Base-by-base conservation (phyloP, 2,888 invertebrate species). In the Synanthedon myopaeformis region DNA sequence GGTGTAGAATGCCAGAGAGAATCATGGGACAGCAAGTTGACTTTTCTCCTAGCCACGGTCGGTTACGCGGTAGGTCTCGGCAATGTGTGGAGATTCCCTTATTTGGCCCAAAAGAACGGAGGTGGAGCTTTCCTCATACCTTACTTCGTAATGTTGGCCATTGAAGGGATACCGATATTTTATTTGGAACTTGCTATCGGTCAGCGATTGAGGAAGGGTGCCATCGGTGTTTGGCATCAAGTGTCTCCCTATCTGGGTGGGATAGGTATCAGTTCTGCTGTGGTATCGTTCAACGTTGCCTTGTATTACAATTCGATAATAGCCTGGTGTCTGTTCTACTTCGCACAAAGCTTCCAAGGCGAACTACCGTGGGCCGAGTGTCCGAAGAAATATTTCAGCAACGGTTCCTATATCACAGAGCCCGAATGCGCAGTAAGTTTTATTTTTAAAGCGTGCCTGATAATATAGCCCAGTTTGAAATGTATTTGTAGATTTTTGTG, bases 231-330 rank as follows among this genome's bases (percentile, higher is more conserved):
- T 1, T 98, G 98, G 97, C 96, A 95, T 77, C 95, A 96, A 82
- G 94, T 96, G 52, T 96, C 96, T 19, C 96, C 96, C 0, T 96
- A 92, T 74, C 82, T 96, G 64, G 95, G 93, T 14, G 96, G 96
- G 12, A 96, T 96, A 55, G 96, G 98, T 17, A 93, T 98, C 62
- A 96, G 97, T 70, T 96, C 96, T 54, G 97, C 97, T 1, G 94
- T 98, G 59, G 98, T 98, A 41, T 97, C 97, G 1, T 98, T 97
- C 84, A 96, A 97, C 74, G 97, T 98, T 59, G 97, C 97, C 11
- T 89, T 98, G 60, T 98, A 98, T 82, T 98, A 98, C 84, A 98
- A 98, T 83, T 97, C 97, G 57, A 98, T 98, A 66, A 97, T 98
- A 63, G 97, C 97, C 57, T 98, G 98, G 98, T 97, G 97, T 76